These are phyloP conservation scores for Ladona fulva DNA, from an alignment of 1,140 invertebrate species.

Conservation along the genomic window DNA sequence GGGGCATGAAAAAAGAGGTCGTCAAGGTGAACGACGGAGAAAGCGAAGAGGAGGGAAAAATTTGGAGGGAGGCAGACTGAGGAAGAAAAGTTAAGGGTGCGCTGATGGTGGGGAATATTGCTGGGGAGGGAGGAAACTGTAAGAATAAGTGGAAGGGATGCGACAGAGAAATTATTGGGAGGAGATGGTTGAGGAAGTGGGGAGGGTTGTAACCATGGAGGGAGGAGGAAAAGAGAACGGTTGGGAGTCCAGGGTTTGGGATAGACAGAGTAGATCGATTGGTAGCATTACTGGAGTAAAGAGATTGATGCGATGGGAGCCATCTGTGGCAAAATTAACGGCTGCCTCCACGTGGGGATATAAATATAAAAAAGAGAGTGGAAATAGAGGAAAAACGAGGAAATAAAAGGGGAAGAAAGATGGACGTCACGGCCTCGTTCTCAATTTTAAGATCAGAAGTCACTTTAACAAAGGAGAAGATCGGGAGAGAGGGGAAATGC, in stretches of 20 bases:
- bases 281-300: slow-evolving; percentile 1
- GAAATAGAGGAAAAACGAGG: not conserved
- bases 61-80: not conserved
- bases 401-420: not conserved
- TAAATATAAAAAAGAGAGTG: not conserved
- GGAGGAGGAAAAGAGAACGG: not conserved
- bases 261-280: slow-evolving; percentile 1
- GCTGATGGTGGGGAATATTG: not conserved
- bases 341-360: not conserved
- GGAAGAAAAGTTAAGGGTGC: not conserved
- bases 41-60: not conserved
- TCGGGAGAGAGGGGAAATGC: not conserved
- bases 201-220: not conserved
- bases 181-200: not conserved
- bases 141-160: not conserved
- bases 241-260: not conserved
- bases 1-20: too few relatives aligned
- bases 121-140: not conserved
- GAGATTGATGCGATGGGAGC: not conserved
- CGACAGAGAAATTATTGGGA: not conserved
- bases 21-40: not conserved
- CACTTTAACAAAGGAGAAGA: not conserved
- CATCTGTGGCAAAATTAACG: slow-evolving; percentile 9
- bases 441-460: too few relatives aligned
- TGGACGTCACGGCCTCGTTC: not conserved